A percentile compares a stretch with the other conserved stretches of the same genome.
Evolutionary conservation across 2,797 vertebrate species (phyloP).

Genomic region (Trachurus trachurus): DNA sequence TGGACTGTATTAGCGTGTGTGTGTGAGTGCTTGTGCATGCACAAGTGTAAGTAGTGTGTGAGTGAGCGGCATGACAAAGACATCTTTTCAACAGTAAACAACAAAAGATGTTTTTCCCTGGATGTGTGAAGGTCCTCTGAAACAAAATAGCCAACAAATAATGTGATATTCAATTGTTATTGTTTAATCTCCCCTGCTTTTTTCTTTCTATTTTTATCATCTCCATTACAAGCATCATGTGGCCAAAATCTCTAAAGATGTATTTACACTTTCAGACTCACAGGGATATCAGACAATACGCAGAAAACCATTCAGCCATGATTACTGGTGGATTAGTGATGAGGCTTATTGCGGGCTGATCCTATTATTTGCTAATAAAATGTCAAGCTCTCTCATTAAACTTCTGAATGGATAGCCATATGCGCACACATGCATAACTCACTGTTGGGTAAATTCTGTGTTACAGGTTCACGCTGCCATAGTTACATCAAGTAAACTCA

Average conservation of each 20-base stretch:
- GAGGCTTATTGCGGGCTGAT: conserved; percentile 27
- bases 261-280: conserved; percentile 32
- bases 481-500: neutral
- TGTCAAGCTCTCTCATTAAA: conserved; percentile 20
- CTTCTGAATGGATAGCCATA: neutral
- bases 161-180: conserved; percentile 11
- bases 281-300: conserved; percentile 14
- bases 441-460: too few species aligned
- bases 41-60: neutral
- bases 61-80: conserved; percentile 9
- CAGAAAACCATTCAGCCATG: conserved; percentile 32
- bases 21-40: neutral
- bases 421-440: neutral
- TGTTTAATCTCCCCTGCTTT: conserved; percentile 17
- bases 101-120: conserved; percentile 4
- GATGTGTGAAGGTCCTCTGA: neutral
- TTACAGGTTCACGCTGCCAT: neutral
- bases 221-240: conserved; percentile 14
- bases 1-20: neutral
- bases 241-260: conserved; percentile 13
- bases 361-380: conserved; percentile 42
- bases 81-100: neutral
- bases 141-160: neutral
- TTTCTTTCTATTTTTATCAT: conserved; percentile 8
- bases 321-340: conserved; percentile 38